These are phyloP conservation scores for Epinotia nisella DNA, from an alignment of 2,888 invertebrate species.

Conservation along the genomic window DNA sequence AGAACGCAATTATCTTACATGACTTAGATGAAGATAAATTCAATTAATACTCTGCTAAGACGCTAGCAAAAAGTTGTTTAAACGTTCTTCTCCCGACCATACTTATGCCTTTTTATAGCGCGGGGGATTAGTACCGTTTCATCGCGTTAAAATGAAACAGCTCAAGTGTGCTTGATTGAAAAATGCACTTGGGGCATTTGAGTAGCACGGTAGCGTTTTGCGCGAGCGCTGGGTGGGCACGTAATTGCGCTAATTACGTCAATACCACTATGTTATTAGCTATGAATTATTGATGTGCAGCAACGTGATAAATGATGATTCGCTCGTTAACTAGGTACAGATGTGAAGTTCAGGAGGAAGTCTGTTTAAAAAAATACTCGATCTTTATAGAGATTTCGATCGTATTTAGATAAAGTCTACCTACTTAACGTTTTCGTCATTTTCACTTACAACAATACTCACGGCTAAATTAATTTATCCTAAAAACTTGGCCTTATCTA, in stretches of 20 bases:
- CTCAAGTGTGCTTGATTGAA: slow-evolving; percentile 22
- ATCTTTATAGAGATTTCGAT: background rate
- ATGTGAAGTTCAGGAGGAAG: slow-evolving; percentile 20
- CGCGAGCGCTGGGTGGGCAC: slow-evolving; percentile 74
- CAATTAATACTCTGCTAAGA: slow-evolving; percentile 60
- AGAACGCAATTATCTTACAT: slow-evolving; percentile 64
- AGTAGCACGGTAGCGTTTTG: slow-evolving; percentile 49
- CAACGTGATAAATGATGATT: slow-evolving; percentile 71
- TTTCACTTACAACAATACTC: background rate
- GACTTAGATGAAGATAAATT: slow-evolving; percentile 74
- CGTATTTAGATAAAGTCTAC: background rate
- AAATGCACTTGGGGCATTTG: slow-evolving; percentile 30
- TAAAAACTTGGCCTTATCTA: slow-evolving; percentile 23
- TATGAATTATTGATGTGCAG: slow-evolving; percentile 80
- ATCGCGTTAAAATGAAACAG: slow-evolving; percentile 23
- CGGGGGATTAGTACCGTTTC: slow-evolving; percentile 31
- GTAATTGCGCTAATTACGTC: slow-evolving; percentile 82
- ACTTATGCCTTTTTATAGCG: slow-evolving; percentile 8
- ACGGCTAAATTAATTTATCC: background rate
- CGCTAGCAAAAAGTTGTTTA: slow-evolving; percentile 10
- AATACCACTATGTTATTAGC: slow-evolving; percentile 75
- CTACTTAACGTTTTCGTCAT: background rate
- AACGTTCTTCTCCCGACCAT: background rate
- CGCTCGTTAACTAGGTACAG: slow-evolving; percentile 63
- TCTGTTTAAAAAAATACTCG: background rate